Evolutionary conservation across 2,113 vertebrate species (phyloP), one percentile per base, ranked within the genome.

Genomic region (Leptobrachium leishanense): DNA sequence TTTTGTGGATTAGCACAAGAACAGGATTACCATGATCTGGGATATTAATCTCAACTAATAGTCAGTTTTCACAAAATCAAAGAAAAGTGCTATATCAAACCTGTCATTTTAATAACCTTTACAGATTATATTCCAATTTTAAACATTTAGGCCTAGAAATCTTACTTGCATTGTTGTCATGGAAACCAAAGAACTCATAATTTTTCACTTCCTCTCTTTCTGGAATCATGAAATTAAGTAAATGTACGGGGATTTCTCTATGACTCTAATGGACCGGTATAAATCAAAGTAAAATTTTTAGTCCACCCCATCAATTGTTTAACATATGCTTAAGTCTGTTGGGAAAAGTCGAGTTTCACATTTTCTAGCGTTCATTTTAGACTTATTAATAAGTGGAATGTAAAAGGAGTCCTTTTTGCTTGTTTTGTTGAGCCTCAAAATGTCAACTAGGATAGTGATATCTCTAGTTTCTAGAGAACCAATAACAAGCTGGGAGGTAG

Each of bases 41-140:
- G n/a, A 5, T 15, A 43, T 68, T 57, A 68, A 76, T 76, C 75
- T 65, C 10, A 40, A 62, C 62, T 44, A 31, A 77, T 63, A 44
- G 43, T 3, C 20, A 41, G 11, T 62, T 11, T 59, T 46, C 20
- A 70, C 42, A 63, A 40, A 46, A 62, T 43, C 2, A 77, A 54
- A 77, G 43, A 40, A 68, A 43, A 68, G 13, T 54, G n/a, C n/a
- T 67, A 50, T 66, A 41, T 54, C 74, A 31, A 67, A 67, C 74
- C 63, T 76, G 63, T 67, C 46, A 67, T 67, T 68, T 73, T 76
- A 76, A 67, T 67, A 67, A 76, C 74, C 63, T 76, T 76, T 76
- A 68, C 65, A 68, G 57, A 76, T 53, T 8, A 12, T 67, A 12
- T 73, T 73, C 57, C 41, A 46, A 66, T 31, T 77, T 77, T 10